Conservation (phyloP, 2,113 vertebrate species). For the Sus scrofa region T2T-Sscrofa CM000817.6:104187001-104187500, state of each 20-base stretch:
- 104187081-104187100: neutral
- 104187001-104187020: no score
- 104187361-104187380: neutral
- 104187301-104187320: slow-evolving; percentile 16
- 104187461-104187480: neutral
- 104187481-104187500: slow-evolving; percentile 18
- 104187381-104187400: slow-evolving; percentile 16
- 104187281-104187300: slow-evolving; percentile 19
- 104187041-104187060: no score
- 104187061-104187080: neutral
- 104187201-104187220: slow-evolving; percentile 45
- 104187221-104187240: neutral
- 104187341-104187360: neutral
- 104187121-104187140: slow-evolving; percentile 61
- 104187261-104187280: neutral
- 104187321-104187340: neutral
- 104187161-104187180: slow-evolving; percentile 68
- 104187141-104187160: neutral
- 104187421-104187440: slow-evolving; percentile 17
- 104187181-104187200: slow-evolving; percentile 50
- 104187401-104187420: neutral
- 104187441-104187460: slow-evolving; percentile 27
- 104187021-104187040: no score
- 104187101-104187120: neutral
- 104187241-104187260: slow-evolving; percentile 63